Percentiles rank a stretch among this genome's conserved stretches.
These are phyloP conservation scores for Smutsia gigantea DNA, from an alignment of 2,797 vertebrate species.

Conservation along the genomic window DNA sequence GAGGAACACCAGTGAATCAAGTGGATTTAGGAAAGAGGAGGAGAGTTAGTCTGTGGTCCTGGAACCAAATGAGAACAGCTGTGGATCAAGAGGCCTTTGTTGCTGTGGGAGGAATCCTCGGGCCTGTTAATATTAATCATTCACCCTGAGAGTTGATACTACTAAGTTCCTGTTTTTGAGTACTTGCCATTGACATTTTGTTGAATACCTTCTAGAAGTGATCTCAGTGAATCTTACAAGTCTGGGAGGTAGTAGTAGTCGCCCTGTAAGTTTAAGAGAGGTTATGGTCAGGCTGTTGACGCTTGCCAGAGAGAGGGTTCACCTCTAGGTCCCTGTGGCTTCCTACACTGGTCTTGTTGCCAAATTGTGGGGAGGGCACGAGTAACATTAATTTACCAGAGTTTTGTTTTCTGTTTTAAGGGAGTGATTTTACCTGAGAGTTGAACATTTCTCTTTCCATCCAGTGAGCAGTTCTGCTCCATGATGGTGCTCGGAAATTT, in stretches of 20 bases:
- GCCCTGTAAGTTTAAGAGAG: not conserved
- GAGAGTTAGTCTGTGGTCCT: not conserved
- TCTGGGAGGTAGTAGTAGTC: not conserved
- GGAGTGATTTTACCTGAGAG: not conserved
- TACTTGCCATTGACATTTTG: not conserved
- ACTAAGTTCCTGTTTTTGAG: not conserved
- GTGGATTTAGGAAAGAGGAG: not conserved
- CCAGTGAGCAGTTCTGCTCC: not conserved
- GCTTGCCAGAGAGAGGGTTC: not conserved
- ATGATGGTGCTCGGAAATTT: conserved; percentile 19
- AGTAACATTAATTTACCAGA: not conserved
- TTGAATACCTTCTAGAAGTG: not conserved
- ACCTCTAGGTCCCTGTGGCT: not conserved
- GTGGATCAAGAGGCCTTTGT: not conserved
- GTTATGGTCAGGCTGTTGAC: not conserved
- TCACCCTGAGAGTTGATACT: not conserved
- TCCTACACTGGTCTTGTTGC: not conserved
- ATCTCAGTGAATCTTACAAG: not conserved
- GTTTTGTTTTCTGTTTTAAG: not conserved
- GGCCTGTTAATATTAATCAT: not conserved
- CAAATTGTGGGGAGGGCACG: not conserved
- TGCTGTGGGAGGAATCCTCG: not conserved
- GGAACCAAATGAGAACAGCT: not conserved
- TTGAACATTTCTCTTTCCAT: not conserved
- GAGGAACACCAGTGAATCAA: not conserved